Percentiles rank a stretch among this genome's conserved stretches.
Conservation (phyloP, 2,113 vertebrate species). For the Taxidea taxus region DNA sequence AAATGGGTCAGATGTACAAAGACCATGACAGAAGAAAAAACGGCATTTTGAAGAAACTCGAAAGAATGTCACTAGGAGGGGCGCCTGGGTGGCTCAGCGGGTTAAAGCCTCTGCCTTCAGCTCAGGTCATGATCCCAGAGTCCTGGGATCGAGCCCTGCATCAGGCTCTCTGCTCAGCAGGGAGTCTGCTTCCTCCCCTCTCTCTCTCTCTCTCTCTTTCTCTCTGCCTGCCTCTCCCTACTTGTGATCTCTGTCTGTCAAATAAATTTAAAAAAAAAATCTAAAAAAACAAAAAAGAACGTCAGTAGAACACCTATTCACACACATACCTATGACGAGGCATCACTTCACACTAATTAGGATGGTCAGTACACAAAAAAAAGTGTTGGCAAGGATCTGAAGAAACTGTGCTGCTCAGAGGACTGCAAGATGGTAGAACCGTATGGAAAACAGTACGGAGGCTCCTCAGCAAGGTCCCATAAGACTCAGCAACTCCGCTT, state of each 20-base stretch:
- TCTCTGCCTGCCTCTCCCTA: too few relatives aligned
- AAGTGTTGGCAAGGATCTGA: background rate
- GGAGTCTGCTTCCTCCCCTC: too few relatives aligned
- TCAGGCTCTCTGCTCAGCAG: too few relatives aligned
- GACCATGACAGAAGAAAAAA: background rate
- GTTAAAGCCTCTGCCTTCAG: too few relatives aligned
- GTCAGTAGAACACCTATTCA: background rate
- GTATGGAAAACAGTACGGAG: background rate
- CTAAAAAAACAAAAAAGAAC: too few relatives aligned
- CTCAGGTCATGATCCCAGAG: too few relatives aligned
- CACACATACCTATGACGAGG: background rate
- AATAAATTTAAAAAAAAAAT: too few relatives aligned
- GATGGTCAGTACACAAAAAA: background rate
- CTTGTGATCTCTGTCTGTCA: too few relatives aligned
- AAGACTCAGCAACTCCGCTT: background rate
- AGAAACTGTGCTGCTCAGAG: background rate
- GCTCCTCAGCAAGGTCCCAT: background rate
- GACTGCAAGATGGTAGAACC: background rate
- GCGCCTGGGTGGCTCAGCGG: too few relatives aligned
- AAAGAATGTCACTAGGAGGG: too few relatives aligned
- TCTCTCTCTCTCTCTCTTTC: too few relatives aligned
- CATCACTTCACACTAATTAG: background rate
- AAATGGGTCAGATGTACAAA: background rate
- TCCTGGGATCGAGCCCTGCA: too few relatives aligned
- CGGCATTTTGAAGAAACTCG: background rate